These are phyloP conservation scores for Triplophysa tibetana DNA, from an alignment of 2,113 vertebrate species.

Conservation along the genomic window DNA sequence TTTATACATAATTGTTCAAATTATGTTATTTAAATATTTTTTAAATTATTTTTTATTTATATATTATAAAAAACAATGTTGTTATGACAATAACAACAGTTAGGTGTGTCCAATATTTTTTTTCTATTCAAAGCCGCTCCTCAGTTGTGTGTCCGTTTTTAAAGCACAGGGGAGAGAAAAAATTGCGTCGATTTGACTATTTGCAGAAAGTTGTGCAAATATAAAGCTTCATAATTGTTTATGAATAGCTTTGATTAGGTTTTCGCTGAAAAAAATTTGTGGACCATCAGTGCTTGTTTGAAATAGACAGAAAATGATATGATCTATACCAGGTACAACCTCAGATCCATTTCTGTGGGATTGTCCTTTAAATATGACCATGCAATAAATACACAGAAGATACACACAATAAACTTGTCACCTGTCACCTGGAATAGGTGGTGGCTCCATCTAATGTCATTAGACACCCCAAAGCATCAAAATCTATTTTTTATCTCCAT, in stretches of 20 bases:
- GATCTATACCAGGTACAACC: background rate
- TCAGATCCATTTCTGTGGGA: background rate
- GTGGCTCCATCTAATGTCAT: background rate
- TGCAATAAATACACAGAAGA: background rate
- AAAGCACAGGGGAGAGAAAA: background rate
- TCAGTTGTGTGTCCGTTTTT: no score
- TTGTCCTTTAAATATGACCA: background rate
- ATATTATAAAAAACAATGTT: no score
- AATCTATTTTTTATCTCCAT: no score
- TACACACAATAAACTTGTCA: background rate
- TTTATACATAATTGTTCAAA: no score
- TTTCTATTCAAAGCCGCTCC: no score
- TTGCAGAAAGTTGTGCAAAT: background rate
- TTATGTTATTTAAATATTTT: no score
- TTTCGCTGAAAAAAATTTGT: background rate
- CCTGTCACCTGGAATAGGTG: background rate
- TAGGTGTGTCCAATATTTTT: no score
- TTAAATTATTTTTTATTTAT: no score
- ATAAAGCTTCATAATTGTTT: background rate
- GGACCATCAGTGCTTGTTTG: background rate
- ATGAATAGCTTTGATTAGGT: background rate
- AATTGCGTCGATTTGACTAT: background rate
- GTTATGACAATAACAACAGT: no score
- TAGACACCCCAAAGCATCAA: background rate
- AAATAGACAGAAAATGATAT: constrained; percentile 5